Evolutionary conservation across 2,113 vertebrate genomes (phyloP).

Genomic region (Phyllostomus discolor): DNA sequence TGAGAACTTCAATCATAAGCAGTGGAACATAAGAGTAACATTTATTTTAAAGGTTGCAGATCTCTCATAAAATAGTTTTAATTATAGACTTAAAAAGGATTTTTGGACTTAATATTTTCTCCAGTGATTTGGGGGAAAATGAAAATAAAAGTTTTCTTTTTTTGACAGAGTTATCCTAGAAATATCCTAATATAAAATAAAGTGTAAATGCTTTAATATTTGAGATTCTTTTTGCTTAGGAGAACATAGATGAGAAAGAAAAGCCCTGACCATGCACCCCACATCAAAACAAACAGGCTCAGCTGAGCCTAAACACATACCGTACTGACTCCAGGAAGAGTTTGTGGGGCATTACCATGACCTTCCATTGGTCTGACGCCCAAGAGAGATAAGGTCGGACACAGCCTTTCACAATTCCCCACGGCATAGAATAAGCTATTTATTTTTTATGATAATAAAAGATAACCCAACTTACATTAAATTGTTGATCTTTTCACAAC

Average conservation of each 20-base stretch:
- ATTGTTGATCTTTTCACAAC: background rate
- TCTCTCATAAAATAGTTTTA: background rate
- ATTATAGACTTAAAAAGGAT: background rate
- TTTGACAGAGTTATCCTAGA: background rate
- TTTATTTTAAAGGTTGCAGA: background rate
- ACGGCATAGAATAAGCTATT: too few relatives aligned
- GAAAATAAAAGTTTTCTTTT: background rate
- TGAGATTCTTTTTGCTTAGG: background rate
- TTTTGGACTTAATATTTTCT: background rate
- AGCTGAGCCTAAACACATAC: accelerated
- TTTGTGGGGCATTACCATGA: accelerated
- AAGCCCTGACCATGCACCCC: background rate
- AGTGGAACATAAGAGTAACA: background rate
- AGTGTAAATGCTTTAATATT: background rate
- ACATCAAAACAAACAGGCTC: accelerated
- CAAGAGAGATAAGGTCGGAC: too few relatives aligned
- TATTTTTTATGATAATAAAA: background rate
- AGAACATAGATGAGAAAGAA: background rate
- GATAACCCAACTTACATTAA: background rate
- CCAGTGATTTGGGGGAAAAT: background rate
- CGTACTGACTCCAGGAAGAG: accelerated
- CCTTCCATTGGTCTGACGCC: background rate
- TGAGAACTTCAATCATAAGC: background rate
- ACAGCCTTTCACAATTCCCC: background rate
- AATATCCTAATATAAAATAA: background rate